Evolutionary conservation across 1,140 invertebrate species (phyloP).

Genomic region (Steinernema feltiae): DNA sequence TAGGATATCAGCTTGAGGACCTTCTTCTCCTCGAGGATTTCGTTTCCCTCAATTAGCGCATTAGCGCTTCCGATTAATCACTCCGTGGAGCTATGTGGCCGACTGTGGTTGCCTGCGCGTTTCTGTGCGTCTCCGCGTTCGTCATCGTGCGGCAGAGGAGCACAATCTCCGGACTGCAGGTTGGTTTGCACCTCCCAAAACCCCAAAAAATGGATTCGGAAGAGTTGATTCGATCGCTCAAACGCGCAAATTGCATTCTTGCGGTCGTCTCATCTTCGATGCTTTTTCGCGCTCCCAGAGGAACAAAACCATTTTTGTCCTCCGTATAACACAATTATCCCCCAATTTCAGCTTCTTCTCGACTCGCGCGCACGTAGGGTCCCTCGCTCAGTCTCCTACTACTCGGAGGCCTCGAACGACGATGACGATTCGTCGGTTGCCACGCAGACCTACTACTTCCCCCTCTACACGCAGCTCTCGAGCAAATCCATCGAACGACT

Average conservation of each 20-base stretch:
- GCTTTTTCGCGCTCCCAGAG: not conserved
- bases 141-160: not conserved
- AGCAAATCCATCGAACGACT: slow-evolving; percentile 21
- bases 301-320: not conserved
- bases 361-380: not conserved
- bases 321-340: not conserved
- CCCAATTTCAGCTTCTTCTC: not conserved
- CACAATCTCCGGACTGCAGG: not conserved
- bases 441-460: slow-evolving; percentile 28
- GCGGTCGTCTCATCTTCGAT: not conserved
- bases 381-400: not conserved
- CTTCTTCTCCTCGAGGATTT: slow-evolving; percentile 1
- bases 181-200: too few relatives aligned
- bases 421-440: slow-evolving; percentile 27
- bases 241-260: not conserved
- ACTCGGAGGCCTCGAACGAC: slow-evolving; percentile 25
- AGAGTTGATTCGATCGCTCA: too few relatives aligned
- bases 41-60: slow-evolving; percentile 3
- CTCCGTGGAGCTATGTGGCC: not conserved
- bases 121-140: not conserved
- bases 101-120: not conserved
- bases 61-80: not conserved
- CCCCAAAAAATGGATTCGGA: too few relatives aligned
- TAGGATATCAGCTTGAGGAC: not conserved
- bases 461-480: slow-evolving; percentile 35